These are phyloP conservation scores for Endomychus coccineus DNA, from an alignment of 2,888 invertebrate genomes.

Conservation along the genomic window DNA sequence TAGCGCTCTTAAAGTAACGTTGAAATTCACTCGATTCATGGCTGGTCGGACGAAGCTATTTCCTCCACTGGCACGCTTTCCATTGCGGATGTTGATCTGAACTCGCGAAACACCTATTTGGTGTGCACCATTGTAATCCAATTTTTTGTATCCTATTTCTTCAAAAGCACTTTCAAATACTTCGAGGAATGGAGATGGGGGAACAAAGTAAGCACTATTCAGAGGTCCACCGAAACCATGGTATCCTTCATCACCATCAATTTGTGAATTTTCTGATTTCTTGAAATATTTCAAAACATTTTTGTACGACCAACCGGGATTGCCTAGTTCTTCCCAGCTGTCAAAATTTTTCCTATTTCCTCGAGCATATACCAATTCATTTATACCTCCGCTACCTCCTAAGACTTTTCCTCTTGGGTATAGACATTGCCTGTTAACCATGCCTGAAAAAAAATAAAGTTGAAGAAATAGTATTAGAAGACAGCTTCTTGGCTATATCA, in stretches of 20 bases:
- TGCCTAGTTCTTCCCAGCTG: too few relatives aligned
- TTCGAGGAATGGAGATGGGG: conserved; percentile 48
- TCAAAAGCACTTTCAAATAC: conserved; percentile 69
- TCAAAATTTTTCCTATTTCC: too few relatives aligned
- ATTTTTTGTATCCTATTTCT: conserved; percentile 68
- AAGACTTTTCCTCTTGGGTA: conserved; percentile 79
- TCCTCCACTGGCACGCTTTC: conserved; percentile 67
- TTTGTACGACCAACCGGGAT: too few relatives aligned
- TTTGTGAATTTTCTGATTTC: too few relatives aligned
- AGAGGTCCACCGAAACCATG: too few relatives aligned
- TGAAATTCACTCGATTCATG: conserved; percentile 61
- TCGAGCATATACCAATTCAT: conserved; percentile 84
- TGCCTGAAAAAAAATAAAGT: too few relatives aligned
- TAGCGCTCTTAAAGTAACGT: conserved; percentile 66
- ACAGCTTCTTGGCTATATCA: too few relatives aligned
- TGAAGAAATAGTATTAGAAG: too few relatives aligned
- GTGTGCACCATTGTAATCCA: conserved; percentile 66
- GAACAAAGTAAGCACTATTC: too few relatives aligned
- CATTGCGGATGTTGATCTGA: conserved; percentile 70
- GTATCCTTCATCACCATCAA: too few relatives aligned
- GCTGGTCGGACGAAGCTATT: conserved; percentile 73
- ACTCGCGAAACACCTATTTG: conserved; percentile 49
- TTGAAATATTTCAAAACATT: too few relatives aligned
- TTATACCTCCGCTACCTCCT: conserved; percentile 73
- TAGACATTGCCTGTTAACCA: conserved; percentile 67